These are phyloP conservation scores for Anomalospiza imberbis DNA, from an alignment of 2,797 vertebrate genomes.

Conservation along the genomic window DNA sequence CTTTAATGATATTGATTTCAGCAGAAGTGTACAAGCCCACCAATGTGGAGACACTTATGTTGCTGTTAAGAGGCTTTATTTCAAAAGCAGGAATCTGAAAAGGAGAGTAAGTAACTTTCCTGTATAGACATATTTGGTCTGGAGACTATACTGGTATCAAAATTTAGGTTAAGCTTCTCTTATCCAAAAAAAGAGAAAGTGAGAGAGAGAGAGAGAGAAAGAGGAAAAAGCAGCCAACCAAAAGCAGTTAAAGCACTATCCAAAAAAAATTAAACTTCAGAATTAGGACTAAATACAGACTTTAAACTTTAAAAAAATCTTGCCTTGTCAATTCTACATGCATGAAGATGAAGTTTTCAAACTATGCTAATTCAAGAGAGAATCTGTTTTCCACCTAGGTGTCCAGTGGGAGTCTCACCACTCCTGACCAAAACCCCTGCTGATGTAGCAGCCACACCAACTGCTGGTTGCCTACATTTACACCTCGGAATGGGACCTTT, in stretches of 20 bases:
- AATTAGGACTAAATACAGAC: background rate
- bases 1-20: constrained; percentile 15
- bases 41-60: background rate
- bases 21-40: background rate
- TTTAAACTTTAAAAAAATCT: background rate
- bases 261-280: background rate
- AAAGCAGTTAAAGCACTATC: background rate
- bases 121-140: background rate
- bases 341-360: background rate
- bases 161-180: background rate
- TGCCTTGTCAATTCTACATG: background rate
- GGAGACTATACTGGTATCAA: background rate
- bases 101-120: background rate
- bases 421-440: background rate
- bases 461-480: background rate
- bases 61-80: background rate
- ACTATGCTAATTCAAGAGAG: background rate
- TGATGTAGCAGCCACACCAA: rapidly evolving
- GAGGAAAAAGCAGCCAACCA: background rate
- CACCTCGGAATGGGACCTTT: background rate
- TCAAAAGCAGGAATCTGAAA: background rate
- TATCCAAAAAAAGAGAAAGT: background rate
- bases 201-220: rapidly evolving
- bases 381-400: background rate
- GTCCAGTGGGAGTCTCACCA: background rate